Conservation (phyloP, 2,797 vertebrate genomes). For the Ctenopoma kingsleyae region DNA sequence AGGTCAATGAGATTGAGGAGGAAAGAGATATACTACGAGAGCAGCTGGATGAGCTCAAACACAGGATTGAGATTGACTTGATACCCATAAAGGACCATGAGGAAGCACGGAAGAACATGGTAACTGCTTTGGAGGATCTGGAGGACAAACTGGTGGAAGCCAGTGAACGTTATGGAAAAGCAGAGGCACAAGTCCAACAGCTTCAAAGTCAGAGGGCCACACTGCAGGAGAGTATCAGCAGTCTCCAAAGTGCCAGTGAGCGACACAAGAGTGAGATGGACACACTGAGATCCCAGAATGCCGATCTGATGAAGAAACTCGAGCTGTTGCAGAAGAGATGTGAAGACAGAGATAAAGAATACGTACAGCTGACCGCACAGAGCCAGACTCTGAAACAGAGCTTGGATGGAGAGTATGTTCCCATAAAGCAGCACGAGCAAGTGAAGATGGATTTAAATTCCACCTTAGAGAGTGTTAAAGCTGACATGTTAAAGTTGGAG, state of each 20-base stretch:
- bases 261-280: constrained; percentile 83
- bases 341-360: constrained; percentile 81
- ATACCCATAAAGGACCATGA: constrained; percentile 88
- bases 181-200: constrained; percentile 86
- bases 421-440: constrained; percentile 85
- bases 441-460: constrained; percentile 80
- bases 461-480: constrained; percentile 84
- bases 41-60: constrained; percentile 87
- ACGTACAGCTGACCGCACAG: constrained; percentile 78
- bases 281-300: constrained; percentile 77
- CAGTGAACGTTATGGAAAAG: constrained; percentile 84
- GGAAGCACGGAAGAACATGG: constrained; percentile 86
- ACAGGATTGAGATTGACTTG: constrained; percentile 87
- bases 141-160: constrained; percentile 89
- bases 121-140: constrained; percentile 85
- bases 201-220: constrained; percentile 83
- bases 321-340: constrained; percentile 81
- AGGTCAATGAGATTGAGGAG: constrained; percentile 83
- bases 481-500: constrained; percentile 84
- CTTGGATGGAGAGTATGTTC: constrained; percentile 86
- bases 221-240: constrained; percentile 82
- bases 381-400: constrained; percentile 81
- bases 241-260: constrained; percentile 78
- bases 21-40: constrained; percentile 87
- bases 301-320: constrained; percentile 83